Percentiles rank a stretch among this genome's conserved stretches.
Evolutionary conservation across 1,140 invertebrate species (phyloP).

Genomic region (Lasioglossum albipes): DNA sequence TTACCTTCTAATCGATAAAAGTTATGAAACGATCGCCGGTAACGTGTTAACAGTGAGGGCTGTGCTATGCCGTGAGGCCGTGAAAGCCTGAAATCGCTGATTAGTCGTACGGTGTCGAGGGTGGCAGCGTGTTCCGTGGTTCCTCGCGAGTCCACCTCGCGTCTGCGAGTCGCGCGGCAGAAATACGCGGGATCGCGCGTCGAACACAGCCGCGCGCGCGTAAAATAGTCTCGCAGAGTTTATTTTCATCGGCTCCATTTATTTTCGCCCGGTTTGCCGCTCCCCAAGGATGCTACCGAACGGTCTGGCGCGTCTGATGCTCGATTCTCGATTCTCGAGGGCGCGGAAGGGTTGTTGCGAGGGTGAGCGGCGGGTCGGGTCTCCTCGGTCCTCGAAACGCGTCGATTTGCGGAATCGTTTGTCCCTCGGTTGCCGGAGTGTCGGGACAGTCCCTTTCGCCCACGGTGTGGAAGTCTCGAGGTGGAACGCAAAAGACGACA

Average conservation of each 20-base stretch:
- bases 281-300: constrained; percentile 31
- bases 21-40: too few relatives aligned
- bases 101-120: too few relatives aligned
- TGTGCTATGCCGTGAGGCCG: too few relatives aligned
- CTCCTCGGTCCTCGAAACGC: too few relatives aligned
- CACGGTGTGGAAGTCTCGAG: neutral
- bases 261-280: constrained; percentile 63
- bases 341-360: neutral
- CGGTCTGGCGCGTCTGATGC: neutral
- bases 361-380: too few relatives aligned
- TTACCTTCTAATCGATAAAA: too few relatives aligned
- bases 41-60: too few relatives aligned
- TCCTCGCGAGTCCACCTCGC: neutral
- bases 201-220: constrained; percentile 47
- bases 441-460: constrained; percentile 18
- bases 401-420: too few relatives aligned
- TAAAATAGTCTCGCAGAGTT: constrained; percentile 69
- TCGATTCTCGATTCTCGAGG: neutral
- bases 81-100: too few relatives aligned
- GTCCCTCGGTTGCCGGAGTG: too few relatives aligned
- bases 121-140: neutral
- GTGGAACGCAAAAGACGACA: constrained; percentile 42
- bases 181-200: constrained; percentile 48
- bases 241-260: constrained; percentile 70
- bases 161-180: neutral